Evolutionary conservation across 2,888 invertebrate genomes (phyloP), one percentile per base, ranked within the genome.

Genomic region (Andrena bicolor): DNA sequence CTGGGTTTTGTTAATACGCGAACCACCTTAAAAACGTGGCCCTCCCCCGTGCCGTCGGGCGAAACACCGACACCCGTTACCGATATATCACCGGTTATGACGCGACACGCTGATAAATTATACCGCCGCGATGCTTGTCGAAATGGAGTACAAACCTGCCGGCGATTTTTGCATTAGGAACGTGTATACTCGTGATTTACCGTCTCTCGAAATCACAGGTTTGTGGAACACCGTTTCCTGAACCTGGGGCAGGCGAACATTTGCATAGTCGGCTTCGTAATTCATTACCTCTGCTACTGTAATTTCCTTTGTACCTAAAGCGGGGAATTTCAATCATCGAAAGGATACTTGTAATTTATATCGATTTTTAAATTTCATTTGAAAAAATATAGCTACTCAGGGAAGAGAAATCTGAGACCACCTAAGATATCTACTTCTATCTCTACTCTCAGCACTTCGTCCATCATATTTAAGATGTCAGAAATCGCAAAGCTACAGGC

Each of bases 21-120:
- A 74, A 71, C 74, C 60, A 13, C 35, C 66, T 66, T 69, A 71
- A 82, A 82, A 82, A 80, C 58, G 28, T 35, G 30, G 16, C 30
- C 61, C 26, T 16, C 48, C 53, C 32, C n/a, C 68, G 26, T 32
- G n/a, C 10, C 49, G 13, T 32, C 23, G 13, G 26, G 13, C 66
- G 16, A 53, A 77, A 68, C 61, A 68, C 26, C 56, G 26, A n/a
- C 41, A 68, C 41, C 20, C 63, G 71, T 76, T 82, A 69, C 60
- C 82, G 76, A 82, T 81, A 73, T 76, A 82, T 81, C 82, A 73
- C 72, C 53, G 49, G 63, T 76, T 76, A 76, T 68, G 76, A 69
- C 73, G 64, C 72, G 82, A 64, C 61, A 69, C 58, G 63, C 23
- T 30, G 26, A 66, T 82, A 82, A 80, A 82, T 82, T 76, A 41